These are phyloP conservation scores for Bucco capensis DNA, from an alignment of 2,113 vertebrate species.

Conservation along the genomic window DNA sequence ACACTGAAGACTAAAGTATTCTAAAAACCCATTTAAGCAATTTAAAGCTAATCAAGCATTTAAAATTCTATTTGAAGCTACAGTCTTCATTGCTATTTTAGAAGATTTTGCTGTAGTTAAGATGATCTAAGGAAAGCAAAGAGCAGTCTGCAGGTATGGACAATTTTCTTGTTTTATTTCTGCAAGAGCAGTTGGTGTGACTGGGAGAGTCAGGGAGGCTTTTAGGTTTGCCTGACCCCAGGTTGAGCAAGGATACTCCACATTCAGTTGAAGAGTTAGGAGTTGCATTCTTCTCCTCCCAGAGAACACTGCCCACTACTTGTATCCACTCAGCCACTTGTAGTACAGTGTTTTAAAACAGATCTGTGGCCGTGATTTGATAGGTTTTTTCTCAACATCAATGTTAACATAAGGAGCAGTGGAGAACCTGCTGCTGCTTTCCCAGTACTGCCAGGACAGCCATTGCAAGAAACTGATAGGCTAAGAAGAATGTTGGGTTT, in stretches of 20 bases:
- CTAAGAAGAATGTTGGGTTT: not conserved
- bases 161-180: not conserved
- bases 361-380: constrained; percentile 29
- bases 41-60: not conserved
- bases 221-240: not conserved
- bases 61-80: not conserved
- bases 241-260: not conserved
- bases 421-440: constrained; percentile 39
- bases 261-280: not conserved
- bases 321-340: not conserved
- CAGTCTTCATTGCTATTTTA: not conserved
- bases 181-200: not conserved
- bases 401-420: constrained; percentile 50
- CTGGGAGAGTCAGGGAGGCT: not conserved
- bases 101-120: not conserved
- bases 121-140: not conserved
- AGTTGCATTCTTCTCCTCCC: not conserved
- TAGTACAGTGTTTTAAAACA: constrained; percentile 5
- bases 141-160: not conserved
- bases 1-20: not conserved
- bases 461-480: constrained; percentile 4
- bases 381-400: constrained; percentile 51
- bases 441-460: constrained; percentile 52
- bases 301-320: not conserved
- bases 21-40: not conserved